phyloP scores from a whole-genome alignment of 1,140 invertebrate species.

The Sipha flava region DNA sequence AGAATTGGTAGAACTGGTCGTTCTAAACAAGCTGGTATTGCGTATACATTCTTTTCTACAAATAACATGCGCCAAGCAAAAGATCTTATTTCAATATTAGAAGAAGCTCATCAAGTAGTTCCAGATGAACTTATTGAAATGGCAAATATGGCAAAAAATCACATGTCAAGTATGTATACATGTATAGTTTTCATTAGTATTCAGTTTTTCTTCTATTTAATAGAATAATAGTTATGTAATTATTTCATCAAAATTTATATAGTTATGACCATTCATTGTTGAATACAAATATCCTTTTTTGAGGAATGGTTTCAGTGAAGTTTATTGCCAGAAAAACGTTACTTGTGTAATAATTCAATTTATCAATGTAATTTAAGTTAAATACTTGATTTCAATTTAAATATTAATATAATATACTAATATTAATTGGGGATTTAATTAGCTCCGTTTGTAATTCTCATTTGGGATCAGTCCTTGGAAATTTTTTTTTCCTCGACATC shows the following conservation, averaged over 20 bases:
- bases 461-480: neutral
- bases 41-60: constrained; percentile 98
- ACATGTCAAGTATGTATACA: constrained; percentile 35
- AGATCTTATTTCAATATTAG: constrained; percentile 83
- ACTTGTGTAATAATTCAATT: neutral
- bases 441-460: neutral
- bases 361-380: too few relatives aligned
- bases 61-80: constrained; percentile 84
- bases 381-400: too few relatives aligned
- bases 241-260: too few relatives aligned
- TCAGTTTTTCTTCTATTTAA: too few relatives aligned
- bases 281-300: too few relatives aligned
- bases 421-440: neutral
- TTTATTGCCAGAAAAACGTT: neutral
- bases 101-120: constrained; percentile 90
- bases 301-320: too few relatives aligned
- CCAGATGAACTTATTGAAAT: constrained; percentile 61
- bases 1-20: constrained; percentile 96
- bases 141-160: constrained; percentile 42
- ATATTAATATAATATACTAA: neutral
- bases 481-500: neutral
- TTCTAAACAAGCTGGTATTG: constrained; percentile 88
- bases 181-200: neutral
- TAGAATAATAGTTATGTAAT: too few relatives aligned
- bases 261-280: too few relatives aligned